phyloP scores from a whole-genome alignment of 2,888 invertebrate species.

The Heteropelma amictum region DNA sequence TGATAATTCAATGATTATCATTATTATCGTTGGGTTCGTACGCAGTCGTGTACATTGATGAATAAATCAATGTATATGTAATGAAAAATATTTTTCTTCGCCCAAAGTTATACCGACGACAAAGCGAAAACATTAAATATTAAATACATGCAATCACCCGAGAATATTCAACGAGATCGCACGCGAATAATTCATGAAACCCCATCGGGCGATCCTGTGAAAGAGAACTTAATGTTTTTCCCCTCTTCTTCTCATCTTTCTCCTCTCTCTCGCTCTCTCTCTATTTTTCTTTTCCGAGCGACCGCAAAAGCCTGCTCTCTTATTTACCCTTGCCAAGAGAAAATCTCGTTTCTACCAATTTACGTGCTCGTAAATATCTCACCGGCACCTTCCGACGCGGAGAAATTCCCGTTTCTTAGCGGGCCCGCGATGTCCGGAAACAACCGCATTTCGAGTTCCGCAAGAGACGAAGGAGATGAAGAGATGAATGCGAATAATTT shows the following conservation, averaged over 20 bases:
- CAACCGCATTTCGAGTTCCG: background rate
- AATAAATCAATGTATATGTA: no score
- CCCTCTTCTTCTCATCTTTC: no score
- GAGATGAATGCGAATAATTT: constrained; percentile 20
- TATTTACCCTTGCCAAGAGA: constrained; percentile 26
- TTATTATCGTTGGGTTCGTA: no score
- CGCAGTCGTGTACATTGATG: no score
- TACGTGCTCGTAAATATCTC: constrained; percentile 68
- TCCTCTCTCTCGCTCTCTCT: background rate
- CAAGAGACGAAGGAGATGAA: constrained; percentile 2
- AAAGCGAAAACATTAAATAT: no score
- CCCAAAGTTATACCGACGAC: no score
- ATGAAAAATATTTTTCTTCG: no score
- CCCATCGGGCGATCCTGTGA: no score
- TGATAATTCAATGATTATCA: no score
- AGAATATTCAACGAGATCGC: no score
- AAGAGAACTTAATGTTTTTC: background rate
- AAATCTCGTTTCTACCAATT: constrained; percentile 68
- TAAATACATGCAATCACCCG: no score
- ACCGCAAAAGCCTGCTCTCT: constrained; percentile 9
- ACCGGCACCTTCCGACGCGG: background rate
- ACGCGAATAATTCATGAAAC: no score
- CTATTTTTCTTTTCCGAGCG: background rate
- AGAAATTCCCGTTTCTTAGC: constrained; percentile 22
- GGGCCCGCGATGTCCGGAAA: constrained; percentile 15